Percentiles rank a stretch among this genome's conserved stretches.
Evolutionary conservation across 2,888 invertebrate species (phyloP).

Genomic region (Cantharis flavilabris): DNA sequence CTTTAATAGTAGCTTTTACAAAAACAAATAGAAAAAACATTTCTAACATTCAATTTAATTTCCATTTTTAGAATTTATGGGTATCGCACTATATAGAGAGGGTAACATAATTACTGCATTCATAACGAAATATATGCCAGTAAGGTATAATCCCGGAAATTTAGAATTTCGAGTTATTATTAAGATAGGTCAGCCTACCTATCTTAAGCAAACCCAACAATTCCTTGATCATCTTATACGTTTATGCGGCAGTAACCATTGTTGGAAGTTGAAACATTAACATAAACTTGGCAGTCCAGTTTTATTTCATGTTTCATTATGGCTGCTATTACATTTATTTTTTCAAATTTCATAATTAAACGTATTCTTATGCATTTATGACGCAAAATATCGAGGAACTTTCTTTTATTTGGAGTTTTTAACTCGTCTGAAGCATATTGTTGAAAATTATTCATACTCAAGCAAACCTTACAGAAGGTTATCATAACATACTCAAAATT

Average conservation of each 20-base stretch:
- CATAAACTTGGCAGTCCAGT: background rate
- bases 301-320: background rate
- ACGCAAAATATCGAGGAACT: background rate
- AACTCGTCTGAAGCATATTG: background rate
- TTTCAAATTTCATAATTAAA: background rate
- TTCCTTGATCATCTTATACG: background rate
- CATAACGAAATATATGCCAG: background rate
- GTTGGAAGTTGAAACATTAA: background rate
- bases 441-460: conserved; percentile 9
- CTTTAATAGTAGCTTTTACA: background rate
- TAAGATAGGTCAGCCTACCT: background rate
- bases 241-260: background rate
- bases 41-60: too few species aligned
- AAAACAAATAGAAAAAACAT: background rate
- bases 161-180: background rate
- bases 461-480: conserved; percentile 3
- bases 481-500: conserved; percentile 10
- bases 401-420: background rate
- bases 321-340: background rate
- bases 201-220: background rate
- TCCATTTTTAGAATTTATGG: too few species aligned
- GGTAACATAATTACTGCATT: background rate
- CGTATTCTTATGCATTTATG: background rate
- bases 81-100: background rate
- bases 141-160: background rate